A percentile compares a stretch with the other conserved stretches of the same genome.
These are phyloP conservation scores for Butorides virescens DNA, from an alignment of 2,113 vertebrate genomes.

Conservation along the genomic window DNA sequence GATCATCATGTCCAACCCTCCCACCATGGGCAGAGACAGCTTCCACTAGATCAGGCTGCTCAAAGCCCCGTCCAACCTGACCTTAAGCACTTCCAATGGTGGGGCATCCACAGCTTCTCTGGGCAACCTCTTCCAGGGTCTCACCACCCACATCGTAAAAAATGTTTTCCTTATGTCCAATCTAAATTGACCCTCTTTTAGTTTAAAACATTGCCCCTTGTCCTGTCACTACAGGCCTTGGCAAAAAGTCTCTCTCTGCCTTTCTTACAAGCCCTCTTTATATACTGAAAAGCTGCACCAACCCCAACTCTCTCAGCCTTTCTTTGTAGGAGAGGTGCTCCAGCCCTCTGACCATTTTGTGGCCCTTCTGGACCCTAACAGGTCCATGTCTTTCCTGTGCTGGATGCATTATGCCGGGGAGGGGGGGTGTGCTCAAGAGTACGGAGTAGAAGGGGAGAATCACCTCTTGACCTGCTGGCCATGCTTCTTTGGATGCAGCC, in stretches of 20 bases:
- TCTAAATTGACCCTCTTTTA: not conserved
- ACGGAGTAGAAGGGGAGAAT: not conserved
- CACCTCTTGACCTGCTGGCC: not conserved
- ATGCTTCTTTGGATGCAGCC: rapidly evolving
- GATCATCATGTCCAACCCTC: not conserved
- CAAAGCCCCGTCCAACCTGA: not conserved
- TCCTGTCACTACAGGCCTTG: not conserved
- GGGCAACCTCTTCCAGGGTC: not conserved
- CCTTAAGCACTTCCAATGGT: not conserved
- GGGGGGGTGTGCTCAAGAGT: not conserved
- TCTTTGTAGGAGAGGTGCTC: not conserved
- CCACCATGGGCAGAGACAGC: not conserved
- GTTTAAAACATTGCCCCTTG: not conserved
- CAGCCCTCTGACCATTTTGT: not conserved
- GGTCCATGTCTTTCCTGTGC: not conserved
- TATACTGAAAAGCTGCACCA: not conserved
- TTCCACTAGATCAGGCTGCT: not conserved
- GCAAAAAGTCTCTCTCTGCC: not conserved
- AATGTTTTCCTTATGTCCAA: not conserved
- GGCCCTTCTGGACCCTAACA: not conserved
- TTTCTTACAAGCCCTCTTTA: not conserved
- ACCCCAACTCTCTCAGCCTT: not conserved
- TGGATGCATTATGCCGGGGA: not conserved
- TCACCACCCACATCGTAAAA: not conserved
- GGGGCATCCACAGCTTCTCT: not conserved